Evolutionary conservation across 2,888 invertebrate genomes (phyloP), one percentile per base, ranked within the genome.

Genomic region (Lycaena phlaeas): DNA sequence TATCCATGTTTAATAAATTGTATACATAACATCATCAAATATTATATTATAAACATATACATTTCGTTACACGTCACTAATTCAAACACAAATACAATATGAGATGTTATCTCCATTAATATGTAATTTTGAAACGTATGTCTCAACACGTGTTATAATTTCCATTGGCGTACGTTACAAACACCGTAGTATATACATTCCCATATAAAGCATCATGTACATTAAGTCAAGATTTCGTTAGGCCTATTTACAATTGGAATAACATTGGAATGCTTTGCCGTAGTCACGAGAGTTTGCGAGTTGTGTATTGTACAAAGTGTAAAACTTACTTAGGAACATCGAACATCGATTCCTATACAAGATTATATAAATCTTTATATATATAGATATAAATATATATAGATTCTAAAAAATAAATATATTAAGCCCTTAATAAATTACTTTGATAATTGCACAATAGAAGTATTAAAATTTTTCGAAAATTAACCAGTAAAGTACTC

Each of bases 1-100:
- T 82, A 82, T 81, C 68, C 79, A 84, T 81, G 81, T 84, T 84
- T 84, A 84, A 84, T 84, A 84, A 82, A 84, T 81, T 84, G 82
- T 84, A 84, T 84, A 84, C 79, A 82, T 84, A 84, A 82, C 81
- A 81, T 82, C 81, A 78, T 82, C 81, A 81, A 82, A 81, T 81
- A 81, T 81, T 82, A 81, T 81, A 82, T 84, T 81, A 82, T 75
- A 82, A 82, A 84, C 82, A 84, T 84, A 82, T 81, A 81, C 79
- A 79, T 82, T 81, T 78, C 78, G 79, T 82, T 82, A 82, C 75
- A 81, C 77, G 78, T 79, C 64, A 76, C 79, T 78, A 77, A 77
- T 73, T 69, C 68, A 79, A 78, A 81, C 81, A 81, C 77, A 82
- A 81, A 82, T 81, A 84, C 78, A 84, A 82, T 82, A 81, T 72